These are phyloP conservation scores for Coenonympha arcania DNA, from an alignment of 2,888 invertebrate genomes.

Conservation along the genomic window DNA sequence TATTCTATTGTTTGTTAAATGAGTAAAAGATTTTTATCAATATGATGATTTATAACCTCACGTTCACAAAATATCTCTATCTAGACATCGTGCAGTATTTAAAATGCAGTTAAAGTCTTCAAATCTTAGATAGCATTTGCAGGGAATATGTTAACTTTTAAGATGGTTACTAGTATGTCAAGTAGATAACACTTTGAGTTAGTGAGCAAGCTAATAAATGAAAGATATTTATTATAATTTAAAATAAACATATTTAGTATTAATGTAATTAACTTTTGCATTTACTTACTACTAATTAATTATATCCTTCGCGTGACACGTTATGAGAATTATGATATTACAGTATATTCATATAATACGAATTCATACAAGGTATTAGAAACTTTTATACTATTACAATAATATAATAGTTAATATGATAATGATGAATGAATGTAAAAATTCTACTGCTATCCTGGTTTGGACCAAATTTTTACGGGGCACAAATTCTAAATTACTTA, in stretches of 20 bases:
- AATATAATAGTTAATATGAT: no score
- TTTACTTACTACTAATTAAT: background rate
- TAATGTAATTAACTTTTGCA: background rate
- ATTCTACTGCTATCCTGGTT: no score
- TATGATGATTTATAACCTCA: background rate
- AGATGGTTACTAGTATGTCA: background rate
- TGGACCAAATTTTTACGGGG: no score
- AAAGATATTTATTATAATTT: background rate
- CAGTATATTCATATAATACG: no score
- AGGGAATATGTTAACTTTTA: slow-evolving; percentile 4
- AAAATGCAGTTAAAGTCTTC: background rate
- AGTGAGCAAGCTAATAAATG: background rate
- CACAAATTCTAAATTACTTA: no score
- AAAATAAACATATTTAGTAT: background rate
- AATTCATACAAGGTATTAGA: no score
- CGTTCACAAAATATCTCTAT: slow-evolving; percentile 1
- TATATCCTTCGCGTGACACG: background rate
- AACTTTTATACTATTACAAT: no score
- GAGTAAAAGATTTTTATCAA: slow-evolving; percentile 2
- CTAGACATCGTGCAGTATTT: background rate
- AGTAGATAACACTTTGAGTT: background rate
- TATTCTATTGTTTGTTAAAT: background rate
- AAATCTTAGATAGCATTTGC: slow-evolving; percentile 3
- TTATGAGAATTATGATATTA: background rate
- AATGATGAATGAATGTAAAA: no score